Percentiles rank a stretch among this genome's conserved stretches.
These are phyloP conservation scores for Diglossa brunneiventris DNA, from an alignment of 2,113 vertebrate species.

Conservation along the genomic window DNA sequence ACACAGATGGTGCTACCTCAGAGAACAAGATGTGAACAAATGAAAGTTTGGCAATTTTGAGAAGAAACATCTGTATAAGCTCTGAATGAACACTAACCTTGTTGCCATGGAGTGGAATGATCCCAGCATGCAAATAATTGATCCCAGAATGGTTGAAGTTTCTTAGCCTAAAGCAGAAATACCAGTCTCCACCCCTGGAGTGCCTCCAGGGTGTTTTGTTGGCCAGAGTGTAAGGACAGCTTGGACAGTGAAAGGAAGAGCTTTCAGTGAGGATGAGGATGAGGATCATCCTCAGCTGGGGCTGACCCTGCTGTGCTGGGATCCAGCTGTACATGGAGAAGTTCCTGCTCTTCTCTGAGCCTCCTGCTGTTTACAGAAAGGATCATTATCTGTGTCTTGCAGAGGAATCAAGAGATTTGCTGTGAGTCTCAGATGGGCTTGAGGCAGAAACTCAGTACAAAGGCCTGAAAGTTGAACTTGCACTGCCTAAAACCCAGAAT, in stretches of 20 bases:
- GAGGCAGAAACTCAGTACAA: background rate
- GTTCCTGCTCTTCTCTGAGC: background rate
- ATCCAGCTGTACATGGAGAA: rapidly evolving
- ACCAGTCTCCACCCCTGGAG: background rate
- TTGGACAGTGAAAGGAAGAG: background rate
- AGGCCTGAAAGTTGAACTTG: background rate
- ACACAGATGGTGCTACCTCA: background rate
- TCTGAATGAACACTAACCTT: background rate
- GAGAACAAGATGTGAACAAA: background rate
- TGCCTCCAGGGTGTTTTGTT: background rate
- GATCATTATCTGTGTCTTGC: background rate
- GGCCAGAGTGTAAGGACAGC: background rate
- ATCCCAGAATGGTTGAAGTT: background rate
- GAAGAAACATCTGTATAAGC: background rate
- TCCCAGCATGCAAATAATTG: background rate
- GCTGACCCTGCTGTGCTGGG: background rate
- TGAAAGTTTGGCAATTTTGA: background rate
- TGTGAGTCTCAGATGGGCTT: background rate
- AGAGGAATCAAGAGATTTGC: background rate
- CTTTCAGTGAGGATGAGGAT: background rate
- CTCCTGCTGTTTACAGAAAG: background rate
- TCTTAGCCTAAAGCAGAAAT: background rate
- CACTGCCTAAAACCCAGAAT: background rate
- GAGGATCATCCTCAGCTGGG: background rate
- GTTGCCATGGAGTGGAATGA: background rate